Base-by-base conservation (phyloP, 64 coral and sea anemone genomes). In the Montipora foliosa region DNA sequence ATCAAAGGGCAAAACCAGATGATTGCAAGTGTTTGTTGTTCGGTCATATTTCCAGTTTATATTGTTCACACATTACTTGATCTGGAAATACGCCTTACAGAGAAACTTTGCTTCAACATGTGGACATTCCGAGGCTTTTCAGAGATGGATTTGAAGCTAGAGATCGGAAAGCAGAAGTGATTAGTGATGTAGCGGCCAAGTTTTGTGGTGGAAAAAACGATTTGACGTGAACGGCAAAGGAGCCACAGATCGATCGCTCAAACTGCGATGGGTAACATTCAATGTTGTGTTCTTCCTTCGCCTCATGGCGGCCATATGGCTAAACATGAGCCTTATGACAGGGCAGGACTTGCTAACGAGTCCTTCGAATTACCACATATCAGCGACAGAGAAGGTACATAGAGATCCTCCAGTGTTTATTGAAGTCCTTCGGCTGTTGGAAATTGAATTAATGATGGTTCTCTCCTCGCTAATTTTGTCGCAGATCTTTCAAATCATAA, bases 321-420 rank as follows among this genome's bases (percentile, higher is more conserved):
- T 44, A 96, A 91, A 95, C 96, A 92, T 62, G 95, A 96, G 74
- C 79, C 92, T 16, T 99, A 94, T 87, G 85, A 88, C 20, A 90
- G 95, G 14, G 59, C 81, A 69, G 92, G 91, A 78, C 61, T 70
- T 25, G 76, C 88, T 17, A 88, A 87, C 50, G 95, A 96, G 24
- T 92, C 87, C 52, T 77, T 96, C 37, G 98, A 99, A 81, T 79
- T 99, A 76, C 98, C 98, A 3, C 98, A 99, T 79, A 99, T 99
- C 62, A 99, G 98, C 80, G 98, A 99, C 19, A 91, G 98, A 81
- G 98, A 99, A 92, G 98, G 98, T 96, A 96, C 19, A 74, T 47
- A 79, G 44, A 19, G 12, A 62, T 29, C 4, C 55, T 37, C 17
- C 29, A 95, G 59, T 73, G 72, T 89, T 79, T 59, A 50, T 61